Evolutionary conservation across 2,888 invertebrate genomes (phyloP).

Genomic region (Synanthedon andrenaeformis): DNA sequence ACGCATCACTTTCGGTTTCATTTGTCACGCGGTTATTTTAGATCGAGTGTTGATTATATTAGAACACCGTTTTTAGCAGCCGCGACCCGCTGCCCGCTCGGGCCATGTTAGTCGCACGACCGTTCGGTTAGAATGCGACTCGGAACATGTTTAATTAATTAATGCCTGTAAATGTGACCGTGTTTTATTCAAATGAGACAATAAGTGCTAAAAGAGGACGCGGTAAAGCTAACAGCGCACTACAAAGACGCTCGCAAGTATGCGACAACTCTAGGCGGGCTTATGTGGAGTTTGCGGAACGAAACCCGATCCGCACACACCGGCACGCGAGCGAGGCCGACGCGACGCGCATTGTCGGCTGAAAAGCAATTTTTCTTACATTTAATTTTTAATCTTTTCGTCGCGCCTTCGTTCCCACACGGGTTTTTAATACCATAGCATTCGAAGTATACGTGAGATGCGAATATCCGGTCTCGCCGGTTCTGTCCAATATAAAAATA

Average conservation of each 20-base stretch:
- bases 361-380: slow-evolving; percentile 13
- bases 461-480: slow-evolving; percentile 10
- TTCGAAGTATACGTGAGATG: background rate
- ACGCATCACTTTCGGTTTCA: slow-evolving; percentile 67
- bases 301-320: slow-evolving; percentile 57
- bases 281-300: slow-evolving; percentile 65
- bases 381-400: slow-evolving; percentile 8
- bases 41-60: slow-evolving; percentile 61
- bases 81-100: slow-evolving; percentile 31
- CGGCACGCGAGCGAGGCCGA: slow-evolving; percentile 52
- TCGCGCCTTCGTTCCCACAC: slow-evolving; percentile 23
- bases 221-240: slow-evolving; percentile 44
- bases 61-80: slow-evolving; percentile 57
- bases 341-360: slow-evolving; percentile 17
- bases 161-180: slow-evolving; percentile 36
- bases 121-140: slow-evolving; percentile 12
- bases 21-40: slow-evolving; percentile 67
- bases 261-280: slow-evolving; percentile 38
- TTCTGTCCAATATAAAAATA: slow-evolving; percentile 8
- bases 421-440: slow-evolving; percentile 5
- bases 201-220: slow-evolving; percentile 37
- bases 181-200: slow-evolving; percentile 50
- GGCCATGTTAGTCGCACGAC: slow-evolving; percentile 31
- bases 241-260: slow-evolving; percentile 47
- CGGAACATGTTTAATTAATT: slow-evolving; percentile 25